Conservation (phyloP, 2,113 vertebrate species). For the Anseranas semipalmata region DNA sequence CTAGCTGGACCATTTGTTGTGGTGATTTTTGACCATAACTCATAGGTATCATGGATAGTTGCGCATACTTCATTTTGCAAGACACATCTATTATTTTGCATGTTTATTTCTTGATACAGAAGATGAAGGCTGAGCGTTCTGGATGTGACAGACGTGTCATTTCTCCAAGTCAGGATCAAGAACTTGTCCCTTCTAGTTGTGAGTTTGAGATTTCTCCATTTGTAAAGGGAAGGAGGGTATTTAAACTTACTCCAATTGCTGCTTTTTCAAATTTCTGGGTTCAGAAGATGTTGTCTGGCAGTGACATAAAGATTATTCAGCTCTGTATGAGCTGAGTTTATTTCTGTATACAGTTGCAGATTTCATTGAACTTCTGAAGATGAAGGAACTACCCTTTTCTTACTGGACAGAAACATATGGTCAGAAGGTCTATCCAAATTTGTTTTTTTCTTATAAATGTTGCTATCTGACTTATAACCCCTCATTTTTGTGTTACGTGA, state of each 20-base stretch:
- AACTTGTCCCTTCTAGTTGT: constrained; percentile 35
- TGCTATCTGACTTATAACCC: background rate
- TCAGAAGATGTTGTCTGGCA: background rate
- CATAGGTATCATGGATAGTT: background rate
- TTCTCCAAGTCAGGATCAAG: constrained; percentile 34
- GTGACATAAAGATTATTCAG: background rate
- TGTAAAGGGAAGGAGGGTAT: background rate
- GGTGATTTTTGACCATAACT: background rate
- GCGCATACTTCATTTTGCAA: background rate
- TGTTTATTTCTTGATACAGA: constrained; percentile 45
- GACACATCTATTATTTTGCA: background rate
- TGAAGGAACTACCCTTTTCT: background rate
- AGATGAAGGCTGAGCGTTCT: constrained; percentile 15
- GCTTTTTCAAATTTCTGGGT: background rate
- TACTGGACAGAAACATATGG: background rate
- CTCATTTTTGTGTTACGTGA: background rate
- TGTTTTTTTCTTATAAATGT: background rate
- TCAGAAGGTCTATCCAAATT: background rate
- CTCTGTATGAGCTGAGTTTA: background rate
- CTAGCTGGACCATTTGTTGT: background rate
- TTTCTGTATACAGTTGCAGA: background rate
- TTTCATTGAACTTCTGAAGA: background rate
- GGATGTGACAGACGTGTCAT: background rate
- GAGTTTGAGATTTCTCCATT: background rate
- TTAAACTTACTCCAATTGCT: background rate